Conservation (phyloP, 2,888 invertebrate species). For the Calameuta pallipes region DNA sequence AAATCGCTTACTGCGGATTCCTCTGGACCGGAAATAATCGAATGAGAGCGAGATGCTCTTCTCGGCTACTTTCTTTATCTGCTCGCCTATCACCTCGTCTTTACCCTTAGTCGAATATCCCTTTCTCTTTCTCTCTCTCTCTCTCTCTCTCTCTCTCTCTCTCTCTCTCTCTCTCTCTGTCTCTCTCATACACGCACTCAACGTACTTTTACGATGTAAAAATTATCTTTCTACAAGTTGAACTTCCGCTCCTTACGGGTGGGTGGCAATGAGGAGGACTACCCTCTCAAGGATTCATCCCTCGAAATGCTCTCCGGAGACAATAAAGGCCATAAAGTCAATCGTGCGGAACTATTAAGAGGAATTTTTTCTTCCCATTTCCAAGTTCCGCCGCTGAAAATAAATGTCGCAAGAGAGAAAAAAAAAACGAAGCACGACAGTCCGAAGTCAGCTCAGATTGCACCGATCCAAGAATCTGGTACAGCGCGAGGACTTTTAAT, state of each 20-base stretch:
- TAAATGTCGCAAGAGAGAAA: not conserved
- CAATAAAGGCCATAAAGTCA: slow-evolving; percentile 13
- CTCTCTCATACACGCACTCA: not conserved
- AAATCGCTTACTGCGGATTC: slow-evolving; percentile 19
- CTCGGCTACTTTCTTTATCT: not conserved
- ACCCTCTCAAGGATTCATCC: slow-evolving; percentile 2
- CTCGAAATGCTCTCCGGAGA: not conserved
- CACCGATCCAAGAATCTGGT: not conserved
- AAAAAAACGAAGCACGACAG: not conserved
- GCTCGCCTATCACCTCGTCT: not conserved
- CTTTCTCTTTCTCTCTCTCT: not conserved
- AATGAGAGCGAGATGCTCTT: slow-evolving; percentile 13
- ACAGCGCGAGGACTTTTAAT: not conserved
- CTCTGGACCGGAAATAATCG: slow-evolving; percentile 13
- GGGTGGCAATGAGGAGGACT: not conserved
- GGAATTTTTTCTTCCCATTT: slow-evolving; percentile 8
- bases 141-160: not conserved
- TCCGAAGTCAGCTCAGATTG: not conserved
- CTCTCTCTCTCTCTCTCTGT: not conserved
- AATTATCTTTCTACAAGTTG: slow-evolving; percentile 14
- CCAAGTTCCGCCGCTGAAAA: slow-evolving; percentile 15
- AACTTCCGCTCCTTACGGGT: not conserved
- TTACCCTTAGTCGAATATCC: not conserved
- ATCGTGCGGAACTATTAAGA: slow-evolving; percentile 15
- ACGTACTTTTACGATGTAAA: slow-evolving; percentile 13